phyloP scores from a whole-genome alignment of 2,797 vertebrate species.

The Babyrousa celebensis region DNA sequence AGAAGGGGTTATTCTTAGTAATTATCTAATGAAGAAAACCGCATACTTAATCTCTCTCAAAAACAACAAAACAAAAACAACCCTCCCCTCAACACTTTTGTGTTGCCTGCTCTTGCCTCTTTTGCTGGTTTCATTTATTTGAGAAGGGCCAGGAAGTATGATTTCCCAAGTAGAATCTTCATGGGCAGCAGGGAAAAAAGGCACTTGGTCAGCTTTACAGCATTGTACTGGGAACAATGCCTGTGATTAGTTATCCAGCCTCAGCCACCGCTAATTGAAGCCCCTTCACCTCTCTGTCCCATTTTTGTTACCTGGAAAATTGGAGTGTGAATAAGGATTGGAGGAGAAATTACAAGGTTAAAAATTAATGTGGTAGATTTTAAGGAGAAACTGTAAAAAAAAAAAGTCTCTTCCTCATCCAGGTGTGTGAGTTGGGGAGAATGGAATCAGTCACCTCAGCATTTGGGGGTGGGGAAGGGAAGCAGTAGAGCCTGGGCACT shows the following conservation, averaged over 20 bases:
- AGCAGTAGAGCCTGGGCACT: neutral
- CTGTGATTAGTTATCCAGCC: neutral
- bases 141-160: neutral
- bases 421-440: neutral
- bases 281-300: neutral
- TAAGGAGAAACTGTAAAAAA: neutral
- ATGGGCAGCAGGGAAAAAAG: neutral
- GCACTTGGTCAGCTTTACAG: neutral
- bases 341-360: neutral
- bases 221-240: neutral
- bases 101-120: neutral
- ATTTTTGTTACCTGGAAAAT: conserved; percentile 32
- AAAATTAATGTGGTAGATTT: neutral
- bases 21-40: conserved; percentile 40
- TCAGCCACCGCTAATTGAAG: neutral
- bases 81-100: neutral
- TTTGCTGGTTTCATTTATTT: conserved; percentile 36
- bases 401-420: neutral
- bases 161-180: neutral
- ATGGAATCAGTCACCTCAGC: neutral
- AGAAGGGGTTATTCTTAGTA: conserved; percentile 48
- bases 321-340: neutral
- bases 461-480: neutral
- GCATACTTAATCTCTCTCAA: neutral
- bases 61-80: neutral